Percentiles rank a stretch among this genome's conserved stretches.
Evolutionary conservation across 1,140 invertebrate species (phyloP).

Genomic region (Trypoxylus dichotomus): DNA sequence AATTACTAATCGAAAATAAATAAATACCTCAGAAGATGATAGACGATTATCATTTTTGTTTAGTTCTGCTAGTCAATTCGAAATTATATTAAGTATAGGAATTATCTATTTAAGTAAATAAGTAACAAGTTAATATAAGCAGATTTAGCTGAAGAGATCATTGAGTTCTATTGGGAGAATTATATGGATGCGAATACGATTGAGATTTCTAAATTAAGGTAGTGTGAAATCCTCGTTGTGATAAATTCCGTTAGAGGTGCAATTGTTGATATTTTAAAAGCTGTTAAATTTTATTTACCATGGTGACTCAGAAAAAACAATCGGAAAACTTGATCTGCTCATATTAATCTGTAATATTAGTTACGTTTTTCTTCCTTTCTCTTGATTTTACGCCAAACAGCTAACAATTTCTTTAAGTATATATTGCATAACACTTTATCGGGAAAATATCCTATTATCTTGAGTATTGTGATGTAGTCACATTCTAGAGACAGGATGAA

Average conservation of each 20-base stretch:
- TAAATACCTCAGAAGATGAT: conserved; percentile 51
- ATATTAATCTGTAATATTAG: background rate
- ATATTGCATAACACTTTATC: background rate
- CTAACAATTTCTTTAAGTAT: background rate
- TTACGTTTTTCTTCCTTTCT: too few relatives aligned
- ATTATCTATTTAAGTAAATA: background rate
- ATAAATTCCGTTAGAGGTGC: too few relatives aligned
- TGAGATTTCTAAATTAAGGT: too few relatives aligned
- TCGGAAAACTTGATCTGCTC: background rate
- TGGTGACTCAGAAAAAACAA: too few relatives aligned
- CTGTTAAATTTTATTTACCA: too few relatives aligned
- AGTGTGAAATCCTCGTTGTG: too few relatives aligned
- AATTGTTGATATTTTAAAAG: too few relatives aligned
- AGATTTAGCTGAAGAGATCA: background rate
- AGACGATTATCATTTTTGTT: background rate
- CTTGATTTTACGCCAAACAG: too few relatives aligned
- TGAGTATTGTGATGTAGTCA: conserved; percentile 20
- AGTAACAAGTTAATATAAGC: background rate
- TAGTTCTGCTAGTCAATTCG: conserved; percentile 4
- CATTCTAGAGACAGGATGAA: background rate
- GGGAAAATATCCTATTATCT: background rate
- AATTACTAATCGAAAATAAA: conserved; percentile 89
- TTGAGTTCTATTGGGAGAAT: too few relatives aligned
- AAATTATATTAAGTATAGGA: background rate
- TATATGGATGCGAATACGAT: too few relatives aligned